Evolutionary conservation across 2,888 invertebrate species (phyloP), one percentile per base, ranked within the genome.

Genomic region (Agonopterix subpropinquella): DNA sequence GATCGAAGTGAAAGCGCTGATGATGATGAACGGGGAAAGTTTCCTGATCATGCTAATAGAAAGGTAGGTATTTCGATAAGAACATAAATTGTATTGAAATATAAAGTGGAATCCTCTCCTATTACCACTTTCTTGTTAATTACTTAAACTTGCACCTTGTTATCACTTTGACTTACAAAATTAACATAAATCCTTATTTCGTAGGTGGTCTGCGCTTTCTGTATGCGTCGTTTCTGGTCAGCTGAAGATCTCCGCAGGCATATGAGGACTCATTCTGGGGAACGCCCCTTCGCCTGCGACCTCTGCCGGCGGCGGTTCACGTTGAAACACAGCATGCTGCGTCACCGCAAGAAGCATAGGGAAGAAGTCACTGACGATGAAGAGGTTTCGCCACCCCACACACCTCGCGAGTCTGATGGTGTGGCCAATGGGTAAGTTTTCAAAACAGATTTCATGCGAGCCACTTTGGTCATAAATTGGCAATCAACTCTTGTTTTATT

Each of bases 251-350:
- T 98, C 4, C 91, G 97, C 0, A 92, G 97, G 0, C 98, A 98
- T 79, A 97, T 98, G 96, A 89, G 97, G 13, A 97, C 97, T 0
- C 98, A 98, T 75, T 95, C 96, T 0, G 97, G 97, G 0, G 97
- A 97, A 71, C 87, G 97, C 1, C 97, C 97, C 0, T 98, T 97
- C 76, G 95, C 95, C 52, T 98, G 97, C 73, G 96, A 96, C 76
- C 92, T 96, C 43, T 98, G 98, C 77, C 86, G 94, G 39, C 91
- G 97, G 5, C 91, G 95, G 55, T 98, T 98, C 83, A 97, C 97
- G 0, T 85, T 98, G 44, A 98, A 98, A 70, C 97, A 98, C 88
- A 96, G 96, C 80, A 97, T 98, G 97, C 89, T 97, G 59, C 91
- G 97, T 0, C 97, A 98, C 74, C 91, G 96, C 61, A 96, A 97